Conservation (phyloP, 2,888 invertebrate genomes). For the Orthosia incerta region DNA sequence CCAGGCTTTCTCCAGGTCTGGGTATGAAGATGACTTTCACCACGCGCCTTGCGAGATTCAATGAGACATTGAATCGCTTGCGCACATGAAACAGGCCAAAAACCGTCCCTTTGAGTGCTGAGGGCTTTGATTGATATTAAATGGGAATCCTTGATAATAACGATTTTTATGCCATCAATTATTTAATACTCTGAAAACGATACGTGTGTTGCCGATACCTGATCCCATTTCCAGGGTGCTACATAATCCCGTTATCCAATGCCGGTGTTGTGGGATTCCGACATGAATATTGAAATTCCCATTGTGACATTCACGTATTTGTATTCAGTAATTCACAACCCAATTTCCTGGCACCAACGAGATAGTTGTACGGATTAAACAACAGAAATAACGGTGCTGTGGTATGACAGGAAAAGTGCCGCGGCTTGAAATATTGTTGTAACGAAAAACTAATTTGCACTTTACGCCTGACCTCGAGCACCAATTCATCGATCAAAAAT, state of each 20-base stretch:
- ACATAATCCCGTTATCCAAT: conserved; percentile 1
- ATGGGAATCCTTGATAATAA: background rate
- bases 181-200: background rate
- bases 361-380: background rate
- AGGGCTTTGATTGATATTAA: conserved; percentile 20
- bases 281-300: conserved; percentile 3
- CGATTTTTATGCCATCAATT: background rate
- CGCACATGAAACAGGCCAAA: conserved; percentile 2
- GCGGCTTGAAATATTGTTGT: background rate
- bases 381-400: background rate
- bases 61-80: too few species aligned
- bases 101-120: background rate
- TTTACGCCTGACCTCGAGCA: conserved; percentile 3
- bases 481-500: conserved; percentile 40
- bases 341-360: background rate
- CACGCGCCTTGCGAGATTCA: too few species aligned
- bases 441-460: conserved; percentile 32
- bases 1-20: too few species aligned
- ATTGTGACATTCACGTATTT: background rate
- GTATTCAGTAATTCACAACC: background rate
- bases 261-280: background rate
- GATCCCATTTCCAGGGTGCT: background rate
- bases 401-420: conserved; percentile 1
- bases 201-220: background rate
- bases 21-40: too few species aligned